phyloP scores from a whole-genome alignment of 2,888 invertebrate species.

The Acanthosepion lycidas region DNA sequence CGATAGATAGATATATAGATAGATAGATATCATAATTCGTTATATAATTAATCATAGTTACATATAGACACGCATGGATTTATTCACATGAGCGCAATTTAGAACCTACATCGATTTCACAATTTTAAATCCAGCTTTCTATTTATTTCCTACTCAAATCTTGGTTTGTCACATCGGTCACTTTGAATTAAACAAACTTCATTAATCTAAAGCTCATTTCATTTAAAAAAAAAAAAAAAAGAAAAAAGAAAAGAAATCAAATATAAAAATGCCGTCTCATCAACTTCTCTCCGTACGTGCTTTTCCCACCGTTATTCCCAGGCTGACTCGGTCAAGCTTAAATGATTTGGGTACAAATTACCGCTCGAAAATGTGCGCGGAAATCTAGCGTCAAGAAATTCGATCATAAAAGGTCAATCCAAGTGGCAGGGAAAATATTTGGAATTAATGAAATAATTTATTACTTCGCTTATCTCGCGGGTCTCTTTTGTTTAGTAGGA shows the following conservation, averaged over 20 bases:
- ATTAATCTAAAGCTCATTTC: not conserved
- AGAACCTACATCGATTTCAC: too few relatives aligned
- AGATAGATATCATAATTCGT: too few relatives aligned
- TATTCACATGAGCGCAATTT: too few relatives aligned
- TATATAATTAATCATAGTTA: too few relatives aligned
- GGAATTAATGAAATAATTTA: slow-evolving; percentile 23
- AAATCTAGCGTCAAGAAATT: not conserved
- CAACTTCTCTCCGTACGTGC: not conserved
- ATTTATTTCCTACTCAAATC: too few relatives aligned
- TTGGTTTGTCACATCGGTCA: not conserved
- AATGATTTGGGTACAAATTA: not conserved
- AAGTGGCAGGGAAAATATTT: not conserved
- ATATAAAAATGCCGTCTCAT: not conserved
- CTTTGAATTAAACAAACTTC: not conserved
- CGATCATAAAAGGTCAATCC: not conserved
- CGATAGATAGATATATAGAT: too few relatives aligned
- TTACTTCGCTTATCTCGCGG: not conserved
- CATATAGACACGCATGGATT: too few relatives aligned
- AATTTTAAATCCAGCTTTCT: too few relatives aligned
- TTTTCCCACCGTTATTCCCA: not conserved
- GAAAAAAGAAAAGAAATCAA: too few relatives aligned
- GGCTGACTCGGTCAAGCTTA: not conserved
- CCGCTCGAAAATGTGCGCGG: not conserved
- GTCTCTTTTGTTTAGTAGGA: not conserved
- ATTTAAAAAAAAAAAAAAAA: not conserved